Conservation (phyloP, 2,113 vertebrate species). For the Haliaeetus leucogaster region DNA sequence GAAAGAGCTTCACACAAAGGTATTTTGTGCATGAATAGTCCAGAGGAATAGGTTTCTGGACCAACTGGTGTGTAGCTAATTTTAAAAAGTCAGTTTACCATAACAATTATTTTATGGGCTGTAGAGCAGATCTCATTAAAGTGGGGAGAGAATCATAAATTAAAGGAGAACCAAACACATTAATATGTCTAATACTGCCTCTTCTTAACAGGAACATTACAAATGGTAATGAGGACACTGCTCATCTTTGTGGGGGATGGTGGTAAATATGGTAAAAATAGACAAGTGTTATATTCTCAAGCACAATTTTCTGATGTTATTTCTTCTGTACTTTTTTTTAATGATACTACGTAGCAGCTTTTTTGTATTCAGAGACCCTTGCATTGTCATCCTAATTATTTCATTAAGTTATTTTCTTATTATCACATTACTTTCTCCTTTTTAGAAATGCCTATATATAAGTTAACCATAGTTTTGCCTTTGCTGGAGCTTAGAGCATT, state of each 20-base stretch:
- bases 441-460: not conserved
- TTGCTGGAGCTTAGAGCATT: not conserved
- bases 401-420: not conserved
- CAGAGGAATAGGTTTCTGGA: slow-evolving; percentile 79
- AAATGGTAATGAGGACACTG: slow-evolving; percentile 61
- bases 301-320: not conserved
- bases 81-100: slow-evolving; percentile 84
- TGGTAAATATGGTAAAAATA: slow-evolving; percentile 19
- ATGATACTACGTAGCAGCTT: not conserved
- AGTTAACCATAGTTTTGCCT: not conserved
- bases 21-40: slow-evolving; percentile 81
- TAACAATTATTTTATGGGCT: slow-evolving; percentile 81
- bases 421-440: not conserved
- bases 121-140: slow-evolving; percentile 78
- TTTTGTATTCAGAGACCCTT: not conserved
- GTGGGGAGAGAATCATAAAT: slow-evolving; percentile 70
- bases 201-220: slow-evolving; percentile 56
- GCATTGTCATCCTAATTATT: not conserved
- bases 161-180: slow-evolving; percentile 65
- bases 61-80: slow-evolving; percentile 83
- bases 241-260: not conserved
- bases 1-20: slow-evolving; percentile 78
- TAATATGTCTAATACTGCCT: slow-evolving; percentile 57
- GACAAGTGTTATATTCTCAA: not conserved
- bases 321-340: not conserved